Evolutionary conservation across 2,113 vertebrate species (phyloP).

Genomic region (Panthera leo): DNA sequence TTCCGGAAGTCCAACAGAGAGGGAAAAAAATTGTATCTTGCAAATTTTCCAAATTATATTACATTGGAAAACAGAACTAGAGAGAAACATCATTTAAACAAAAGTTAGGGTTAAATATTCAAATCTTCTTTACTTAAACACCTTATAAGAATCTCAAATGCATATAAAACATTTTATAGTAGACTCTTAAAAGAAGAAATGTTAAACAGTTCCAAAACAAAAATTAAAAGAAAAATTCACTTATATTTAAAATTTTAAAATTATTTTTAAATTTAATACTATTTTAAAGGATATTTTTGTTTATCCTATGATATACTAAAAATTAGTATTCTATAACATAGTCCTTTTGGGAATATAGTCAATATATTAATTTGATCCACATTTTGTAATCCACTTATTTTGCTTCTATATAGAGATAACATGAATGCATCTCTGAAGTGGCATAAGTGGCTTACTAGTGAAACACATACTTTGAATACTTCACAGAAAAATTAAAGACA

Average conservation of each 20-base stretch:
- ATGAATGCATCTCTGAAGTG: not conserved
- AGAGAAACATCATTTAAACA: slow-evolving; percentile 29
- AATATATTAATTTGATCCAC: slow-evolving; percentile 16
- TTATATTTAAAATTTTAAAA: slow-evolving; percentile 18
- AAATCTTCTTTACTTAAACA: slow-evolving; percentile 51
- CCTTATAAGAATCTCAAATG: not conserved
- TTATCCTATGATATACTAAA: slow-evolving; percentile 45
- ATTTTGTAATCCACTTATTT: not conserved
- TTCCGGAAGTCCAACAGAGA: slow-evolving; percentile 24
- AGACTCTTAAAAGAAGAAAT: slow-evolving; percentile 49
- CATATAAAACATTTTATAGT: slow-evolving; percentile 35
- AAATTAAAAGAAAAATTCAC: slow-evolving; percentile 40
- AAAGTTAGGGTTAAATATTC: slow-evolving; percentile 51
- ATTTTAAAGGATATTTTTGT: not conserved
- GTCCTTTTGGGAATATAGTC: not conserved
- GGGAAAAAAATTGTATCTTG: not conserved
- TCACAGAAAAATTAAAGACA: slow-evolving; percentile 56
- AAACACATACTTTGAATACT: not conserved
- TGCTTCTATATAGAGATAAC: not conserved
- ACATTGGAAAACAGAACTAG: slow-evolving; percentile 37
- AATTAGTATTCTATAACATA: not conserved
- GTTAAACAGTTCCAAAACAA: slow-evolving; percentile 44
- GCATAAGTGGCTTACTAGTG: not conserved
- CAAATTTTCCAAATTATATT: slow-evolving; percentile 33
- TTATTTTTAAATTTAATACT: slow-evolving; percentile 8